These are phyloP conservation scores for Puma concolor DNA, from an alignment of 2,113 vertebrate species.

Conservation along the genomic window DNA sequence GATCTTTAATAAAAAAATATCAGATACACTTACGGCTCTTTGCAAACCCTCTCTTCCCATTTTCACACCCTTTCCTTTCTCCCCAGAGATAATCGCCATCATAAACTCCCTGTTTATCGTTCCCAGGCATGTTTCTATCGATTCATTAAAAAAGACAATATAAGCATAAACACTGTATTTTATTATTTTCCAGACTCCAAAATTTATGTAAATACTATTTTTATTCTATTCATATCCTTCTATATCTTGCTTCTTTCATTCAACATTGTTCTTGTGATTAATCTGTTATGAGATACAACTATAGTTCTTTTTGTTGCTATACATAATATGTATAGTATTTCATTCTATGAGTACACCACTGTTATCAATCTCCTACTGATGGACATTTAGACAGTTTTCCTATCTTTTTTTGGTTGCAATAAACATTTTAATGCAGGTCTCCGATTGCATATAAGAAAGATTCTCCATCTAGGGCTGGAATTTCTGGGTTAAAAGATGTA, in stretches of 20 bases:
- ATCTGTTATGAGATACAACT: background rate
- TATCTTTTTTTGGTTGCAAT: background rate
- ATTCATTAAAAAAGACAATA: background rate
- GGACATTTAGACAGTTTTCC: background rate
- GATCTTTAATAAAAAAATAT: background rate
- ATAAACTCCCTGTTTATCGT: background rate
- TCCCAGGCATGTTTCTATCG: background rate
- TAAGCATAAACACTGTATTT: background rate
- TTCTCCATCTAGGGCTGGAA: background rate
- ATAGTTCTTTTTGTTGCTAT: background rate
- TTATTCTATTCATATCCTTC: background rate
- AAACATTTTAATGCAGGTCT: background rate
- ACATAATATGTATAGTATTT: background rate
- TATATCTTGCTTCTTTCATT: conserved; percentile 19
- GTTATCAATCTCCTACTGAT: background rate
- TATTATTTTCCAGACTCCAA: background rate
- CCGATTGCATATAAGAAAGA: background rate
- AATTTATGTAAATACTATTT: background rate
- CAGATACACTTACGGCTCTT: background rate
- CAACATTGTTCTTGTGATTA: background rate
- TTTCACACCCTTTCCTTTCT: background rate
- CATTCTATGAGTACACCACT: background rate
- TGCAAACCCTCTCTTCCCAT: background rate
- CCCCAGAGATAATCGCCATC: background rate
- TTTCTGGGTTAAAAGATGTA: background rate